These are phyloP conservation scores for Novumbra hubbsi DNA, from an alignment of 2,797 vertebrate species.

Conservation along the genomic window DNA sequence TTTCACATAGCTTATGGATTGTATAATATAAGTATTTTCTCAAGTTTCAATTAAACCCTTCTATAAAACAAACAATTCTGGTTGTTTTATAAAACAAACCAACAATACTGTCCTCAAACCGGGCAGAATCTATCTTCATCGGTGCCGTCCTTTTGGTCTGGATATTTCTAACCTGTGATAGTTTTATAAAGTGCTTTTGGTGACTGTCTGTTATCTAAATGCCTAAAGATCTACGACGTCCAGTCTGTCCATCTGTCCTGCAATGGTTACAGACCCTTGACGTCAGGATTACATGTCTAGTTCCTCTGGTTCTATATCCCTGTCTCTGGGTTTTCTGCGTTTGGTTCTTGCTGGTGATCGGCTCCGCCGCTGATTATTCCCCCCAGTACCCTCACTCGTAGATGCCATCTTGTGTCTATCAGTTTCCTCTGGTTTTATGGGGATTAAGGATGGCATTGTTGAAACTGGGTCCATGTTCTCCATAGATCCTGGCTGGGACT, in stretches of 20 bases:
- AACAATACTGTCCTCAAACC: not conserved
- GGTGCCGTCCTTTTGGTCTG: conserved; percentile 10
- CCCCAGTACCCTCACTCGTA: conserved; percentile 26
- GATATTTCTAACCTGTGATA: conserved; percentile 25
- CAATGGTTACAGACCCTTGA: too few relatives aligned
- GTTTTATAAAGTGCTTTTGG: conserved; percentile 72
- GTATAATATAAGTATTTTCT: conserved; percentile 24
- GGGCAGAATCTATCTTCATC: not conserved
- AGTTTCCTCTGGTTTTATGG: conserved; percentile 41
- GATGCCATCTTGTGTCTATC: conserved; percentile 46
- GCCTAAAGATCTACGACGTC: not conserved
- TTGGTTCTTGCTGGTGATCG: conserved; percentile 48
- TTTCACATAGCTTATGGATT: conserved; percentile 23
- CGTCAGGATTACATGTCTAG: conserved; percentile 27
- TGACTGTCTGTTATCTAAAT: conserved; percentile 37
- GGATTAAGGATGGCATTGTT: conserved; percentile 49
- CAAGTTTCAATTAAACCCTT: conserved; percentile 22
- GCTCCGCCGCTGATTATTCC: conserved; percentile 43
- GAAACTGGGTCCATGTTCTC: conserved; percentile 47
- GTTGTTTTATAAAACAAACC: too few relatives aligned
- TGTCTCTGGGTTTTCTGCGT: conserved; percentile 42
- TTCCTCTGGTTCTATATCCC: conserved; percentile 64
- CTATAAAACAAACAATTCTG: too few relatives aligned
- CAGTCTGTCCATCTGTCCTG: conserved; percentile 4
- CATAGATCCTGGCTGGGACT: conserved; percentile 65